Evolutionary conservation across 2,113 vertebrate species (phyloP).

Genomic region (Anarhynchus alexandrinus): DNA sequence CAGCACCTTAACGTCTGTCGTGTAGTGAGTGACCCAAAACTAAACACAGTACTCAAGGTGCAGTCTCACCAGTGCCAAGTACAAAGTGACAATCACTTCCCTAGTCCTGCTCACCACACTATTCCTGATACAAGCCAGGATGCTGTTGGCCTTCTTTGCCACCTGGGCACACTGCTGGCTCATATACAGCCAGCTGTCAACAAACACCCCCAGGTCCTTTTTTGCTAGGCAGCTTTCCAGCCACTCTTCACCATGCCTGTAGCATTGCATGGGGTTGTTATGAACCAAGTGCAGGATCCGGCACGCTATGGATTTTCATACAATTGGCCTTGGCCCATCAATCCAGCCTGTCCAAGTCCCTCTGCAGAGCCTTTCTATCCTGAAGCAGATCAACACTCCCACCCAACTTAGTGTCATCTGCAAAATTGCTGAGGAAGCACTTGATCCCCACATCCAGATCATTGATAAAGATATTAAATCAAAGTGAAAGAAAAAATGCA

Average conservation of each 20-base stretch:
- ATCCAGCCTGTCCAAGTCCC: neutral
- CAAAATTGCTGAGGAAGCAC: neutral
- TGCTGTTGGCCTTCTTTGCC: neutral
- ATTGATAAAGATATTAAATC: no score
- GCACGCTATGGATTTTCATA: neutral
- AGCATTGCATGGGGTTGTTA: neutral
- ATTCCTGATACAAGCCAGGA: neutral
- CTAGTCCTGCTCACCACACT: neutral
- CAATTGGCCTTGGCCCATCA: fast-evolving
- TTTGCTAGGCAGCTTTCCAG: neutral
- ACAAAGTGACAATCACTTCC: neutral
- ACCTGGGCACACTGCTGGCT: neutral
- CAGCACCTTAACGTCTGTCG: no score
- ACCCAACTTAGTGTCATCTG: neutral
- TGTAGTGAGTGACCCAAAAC: neutral
- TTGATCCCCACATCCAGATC: no score
- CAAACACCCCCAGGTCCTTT: neutral
- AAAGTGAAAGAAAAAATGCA: no score
- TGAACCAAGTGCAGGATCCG: neutral
- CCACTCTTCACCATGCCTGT: neutral
- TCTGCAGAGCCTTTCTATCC: neutral
- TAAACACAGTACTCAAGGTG: neutral
- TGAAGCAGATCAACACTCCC: neutral
- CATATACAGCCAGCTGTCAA: neutral
- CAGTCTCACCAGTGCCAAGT: neutral